Conservation (phyloP, 2,888 invertebrate species). For the Drosophila mercatorum region DNA sequence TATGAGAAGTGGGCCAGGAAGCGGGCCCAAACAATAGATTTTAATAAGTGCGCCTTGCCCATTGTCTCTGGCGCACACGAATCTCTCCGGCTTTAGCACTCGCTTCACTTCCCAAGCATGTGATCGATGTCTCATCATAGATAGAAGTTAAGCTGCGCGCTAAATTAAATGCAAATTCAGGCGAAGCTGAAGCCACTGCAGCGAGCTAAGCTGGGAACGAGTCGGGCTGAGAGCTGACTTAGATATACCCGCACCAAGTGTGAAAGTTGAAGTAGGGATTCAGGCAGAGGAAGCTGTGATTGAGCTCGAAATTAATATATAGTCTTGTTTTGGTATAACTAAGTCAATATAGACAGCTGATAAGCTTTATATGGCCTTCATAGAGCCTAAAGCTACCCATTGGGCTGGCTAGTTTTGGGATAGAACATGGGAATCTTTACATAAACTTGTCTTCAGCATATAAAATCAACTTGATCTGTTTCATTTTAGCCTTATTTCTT, state of each 20-base stretch:
- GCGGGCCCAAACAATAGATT: conserved; percentile 49
- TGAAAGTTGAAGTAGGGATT: too few relatives aligned
- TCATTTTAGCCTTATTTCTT: not conserved
- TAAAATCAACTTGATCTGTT: too few relatives aligned
- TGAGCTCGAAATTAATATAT: not conserved
- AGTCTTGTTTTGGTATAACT: too few relatives aligned
- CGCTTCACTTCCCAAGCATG: not conserved
- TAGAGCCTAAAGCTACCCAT: too few relatives aligned
- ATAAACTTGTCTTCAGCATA: too few relatives aligned
- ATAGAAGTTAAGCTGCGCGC: not conserved
- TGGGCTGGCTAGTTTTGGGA: too few relatives aligned
- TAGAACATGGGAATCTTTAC: too few relatives aligned
- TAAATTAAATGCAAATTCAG: not conserved
- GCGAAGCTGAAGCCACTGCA: not conserved
- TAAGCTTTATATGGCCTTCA: too few relatives aligned
- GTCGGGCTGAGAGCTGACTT: not conserved
- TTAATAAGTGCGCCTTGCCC: conserved; percentile 43
- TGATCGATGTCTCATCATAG: not conserved
- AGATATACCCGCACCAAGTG: not conserved
- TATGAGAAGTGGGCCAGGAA: conserved; percentile 17
- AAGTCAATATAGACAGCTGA: too few relatives aligned
- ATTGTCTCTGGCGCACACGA: conserved; percentile 1
- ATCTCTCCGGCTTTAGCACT: conserved; percentile 1
- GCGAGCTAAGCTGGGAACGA: not conserved
- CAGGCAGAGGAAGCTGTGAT: not conserved